Evolutionary conservation across 2,888 invertebrate genomes (phyloP).

Genomic region (Abscondita cerata): DNA sequence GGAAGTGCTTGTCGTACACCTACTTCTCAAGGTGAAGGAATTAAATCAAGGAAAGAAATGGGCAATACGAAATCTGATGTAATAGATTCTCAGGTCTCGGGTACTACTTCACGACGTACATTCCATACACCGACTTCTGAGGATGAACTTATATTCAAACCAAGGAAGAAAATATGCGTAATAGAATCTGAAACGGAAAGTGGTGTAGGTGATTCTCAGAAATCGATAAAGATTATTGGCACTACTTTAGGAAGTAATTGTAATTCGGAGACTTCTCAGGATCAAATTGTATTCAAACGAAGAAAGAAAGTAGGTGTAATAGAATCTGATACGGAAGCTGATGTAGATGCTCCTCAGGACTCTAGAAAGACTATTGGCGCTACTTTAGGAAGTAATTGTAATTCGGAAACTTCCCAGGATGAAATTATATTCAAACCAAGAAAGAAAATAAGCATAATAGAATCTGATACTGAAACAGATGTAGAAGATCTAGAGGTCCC

Average conservation of each 20-base stretch:
- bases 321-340: conserved; percentile 17
- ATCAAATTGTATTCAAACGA: not conserved
- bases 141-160: too few relatives aligned
- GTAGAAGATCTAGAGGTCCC: conserved; percentile 20
- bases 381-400: conserved; percentile 3
- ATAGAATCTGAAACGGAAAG: too few relatives aligned
- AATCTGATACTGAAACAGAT: conserved; percentile 33
- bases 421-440: not conserved
- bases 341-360: not conserved
- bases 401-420: not conserved
- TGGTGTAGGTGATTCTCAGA: too few relatives aligned
- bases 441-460: not conserved
- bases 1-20: too few relatives aligned
- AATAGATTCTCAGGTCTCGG: too few relatives aligned
- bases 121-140: too few relatives aligned
- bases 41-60: too few relatives aligned
- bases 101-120: too few relatives aligned
- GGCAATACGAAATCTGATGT: too few relatives aligned
- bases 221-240: conserved; percentile 1
- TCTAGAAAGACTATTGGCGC: conserved; percentile 6
- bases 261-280: not conserved
- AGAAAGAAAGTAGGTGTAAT: not conserved
- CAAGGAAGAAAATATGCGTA: too few relatives aligned
- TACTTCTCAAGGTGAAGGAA: too few relatives aligned
- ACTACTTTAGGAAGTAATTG: too few relatives aligned